These are phyloP conservation scores for Eulimnadia texana DNA, from an alignment of 1,140 invertebrate genomes.

Conservation along the genomic window DNA sequence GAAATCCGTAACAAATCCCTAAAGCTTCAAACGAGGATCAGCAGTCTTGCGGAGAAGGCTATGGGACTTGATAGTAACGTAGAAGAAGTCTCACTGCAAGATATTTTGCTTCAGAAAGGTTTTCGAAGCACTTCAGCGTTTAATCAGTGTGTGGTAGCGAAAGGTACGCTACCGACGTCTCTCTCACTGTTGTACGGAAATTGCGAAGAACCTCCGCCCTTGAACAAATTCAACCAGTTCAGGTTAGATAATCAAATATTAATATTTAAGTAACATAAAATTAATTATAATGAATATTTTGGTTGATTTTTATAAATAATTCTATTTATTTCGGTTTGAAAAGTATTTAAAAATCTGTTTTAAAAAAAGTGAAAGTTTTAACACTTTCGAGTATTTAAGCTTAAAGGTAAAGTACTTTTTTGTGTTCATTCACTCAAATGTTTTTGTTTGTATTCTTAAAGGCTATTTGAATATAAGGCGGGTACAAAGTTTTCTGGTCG, in stretches of 20 bases:
- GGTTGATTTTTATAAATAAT: too few species aligned
- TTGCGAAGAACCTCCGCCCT: conserved; percentile 86
- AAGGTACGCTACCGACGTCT: conserved; percentile 85
- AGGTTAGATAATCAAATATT: conserved; percentile 37
- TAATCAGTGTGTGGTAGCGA: conserved; percentile 91
- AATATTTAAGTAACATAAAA: too few species aligned
- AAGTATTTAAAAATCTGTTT: too few species aligned
- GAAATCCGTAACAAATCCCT: conserved; percentile 68
- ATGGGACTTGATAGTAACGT: conserved; percentile 88
- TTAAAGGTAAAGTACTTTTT: too few species aligned
- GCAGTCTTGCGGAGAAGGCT: conserved; percentile 83
- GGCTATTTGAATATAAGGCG: too few species aligned
- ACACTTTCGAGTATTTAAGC: too few species aligned
- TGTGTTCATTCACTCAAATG: too few species aligned
- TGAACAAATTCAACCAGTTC: conserved; percentile 89
- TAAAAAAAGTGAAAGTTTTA: too few species aligned
- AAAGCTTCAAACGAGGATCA: conserved; percentile 77
- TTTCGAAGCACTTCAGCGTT: conserved; percentile 83
- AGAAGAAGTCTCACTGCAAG: conserved; percentile 91
- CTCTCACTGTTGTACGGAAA: conserved; percentile 83
- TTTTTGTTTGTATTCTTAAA: too few species aligned
- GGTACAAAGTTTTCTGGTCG: too few species aligned
- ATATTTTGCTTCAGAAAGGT: conserved; percentile 94
- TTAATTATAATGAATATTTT: too few species aligned
- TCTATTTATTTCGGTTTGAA: too few species aligned